Evolutionary conservation across 2,113 vertebrate genomes (phyloP).

Genomic region (Amblyopsis rosae): DNA sequence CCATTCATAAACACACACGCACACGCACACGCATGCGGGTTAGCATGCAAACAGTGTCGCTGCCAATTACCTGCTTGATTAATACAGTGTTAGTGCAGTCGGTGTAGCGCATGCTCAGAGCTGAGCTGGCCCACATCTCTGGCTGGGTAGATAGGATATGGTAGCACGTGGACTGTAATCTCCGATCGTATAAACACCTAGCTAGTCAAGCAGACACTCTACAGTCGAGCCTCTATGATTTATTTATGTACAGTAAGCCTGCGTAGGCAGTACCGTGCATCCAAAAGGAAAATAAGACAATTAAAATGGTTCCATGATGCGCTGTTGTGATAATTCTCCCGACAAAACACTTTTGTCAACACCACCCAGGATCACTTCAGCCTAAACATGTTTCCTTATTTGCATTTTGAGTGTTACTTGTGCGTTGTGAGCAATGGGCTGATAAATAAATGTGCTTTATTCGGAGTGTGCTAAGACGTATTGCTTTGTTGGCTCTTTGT

Average conservation of each 20-base stretch:
- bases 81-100: slow-evolving; percentile 48
- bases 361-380: slow-evolving; percentile 1
- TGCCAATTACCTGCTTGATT: slow-evolving; percentile 58
- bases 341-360: slow-evolving; percentile 12
- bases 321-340: slow-evolving; percentile 17
- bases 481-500: too few species aligned
- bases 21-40: slow-evolving; percentile 14
- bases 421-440: slow-evolving; percentile 27
- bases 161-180: slow-evolving; percentile 32
- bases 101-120: slow-evolving; percentile 23
- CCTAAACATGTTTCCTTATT: slow-evolving; percentile 14
- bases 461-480: slow-evolving; percentile 11
- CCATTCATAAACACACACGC: slow-evolving; percentile 1
- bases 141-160: slow-evolving; percentile 21
- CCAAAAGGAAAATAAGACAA: slow-evolving; percentile 7
- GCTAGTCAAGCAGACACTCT: slow-evolving; percentile 49
- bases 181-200: slow-evolving; percentile 38
- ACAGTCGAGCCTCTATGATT: slow-evolving; percentile 29
- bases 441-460: slow-evolving; percentile 38
- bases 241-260: slow-evolving; percentile 40
- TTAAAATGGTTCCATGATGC: slow-evolving; percentile 13
- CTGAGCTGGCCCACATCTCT: slow-evolving; percentile 24
- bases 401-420: slow-evolving; percentile 30
- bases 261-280: slow-evolving; percentile 17
- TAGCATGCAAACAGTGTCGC: slow-evolving; percentile 43